Percentiles rank a stretch among this genome's conserved stretches.
phyloP scores from a whole-genome alignment of 2,797 vertebrate species.

The Pseudochirops cupreus region DNA sequence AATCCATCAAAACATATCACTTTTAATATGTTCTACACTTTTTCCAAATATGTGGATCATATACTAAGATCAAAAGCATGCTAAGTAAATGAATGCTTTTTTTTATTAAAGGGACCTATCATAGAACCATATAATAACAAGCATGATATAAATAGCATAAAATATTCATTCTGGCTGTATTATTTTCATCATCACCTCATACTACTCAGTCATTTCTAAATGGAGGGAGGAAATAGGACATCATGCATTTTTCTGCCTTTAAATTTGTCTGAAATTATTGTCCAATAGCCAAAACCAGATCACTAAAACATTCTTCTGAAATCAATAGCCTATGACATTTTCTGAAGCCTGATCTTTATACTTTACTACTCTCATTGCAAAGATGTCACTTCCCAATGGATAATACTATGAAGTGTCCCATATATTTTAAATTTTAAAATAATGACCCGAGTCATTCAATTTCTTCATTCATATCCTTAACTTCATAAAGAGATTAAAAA shows the following conservation, averaged over 20 bases:
- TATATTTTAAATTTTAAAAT: not conserved
- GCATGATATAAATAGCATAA: not conserved
- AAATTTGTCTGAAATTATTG: not conserved
- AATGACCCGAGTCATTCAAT: not conserved
- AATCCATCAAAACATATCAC: not conserved
- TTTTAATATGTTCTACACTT: not conserved
- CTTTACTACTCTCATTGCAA: not conserved
- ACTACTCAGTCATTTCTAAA: not conserved
- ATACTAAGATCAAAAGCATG: not conserved
- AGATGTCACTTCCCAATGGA: not conserved
- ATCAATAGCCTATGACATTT: not conserved
- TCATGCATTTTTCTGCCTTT: not conserved
- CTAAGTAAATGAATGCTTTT: not conserved
- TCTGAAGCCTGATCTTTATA: not conserved
- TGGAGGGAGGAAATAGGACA: not conserved
- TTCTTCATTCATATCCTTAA: not conserved
- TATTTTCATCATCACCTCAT: not conserved
- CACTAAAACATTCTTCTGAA: not conserved
- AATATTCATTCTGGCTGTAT: not conserved
- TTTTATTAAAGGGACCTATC: not conserved
- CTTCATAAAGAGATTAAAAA: not conserved
- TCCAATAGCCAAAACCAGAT: not conserved
- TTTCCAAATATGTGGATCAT: not conserved
- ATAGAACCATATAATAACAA: not conserved
- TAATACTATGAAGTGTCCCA: not conserved